Base-by-base conservation (phyloP, 2,797 vertebrate genomes). In the Pygocentrus nattereri region DNA sequence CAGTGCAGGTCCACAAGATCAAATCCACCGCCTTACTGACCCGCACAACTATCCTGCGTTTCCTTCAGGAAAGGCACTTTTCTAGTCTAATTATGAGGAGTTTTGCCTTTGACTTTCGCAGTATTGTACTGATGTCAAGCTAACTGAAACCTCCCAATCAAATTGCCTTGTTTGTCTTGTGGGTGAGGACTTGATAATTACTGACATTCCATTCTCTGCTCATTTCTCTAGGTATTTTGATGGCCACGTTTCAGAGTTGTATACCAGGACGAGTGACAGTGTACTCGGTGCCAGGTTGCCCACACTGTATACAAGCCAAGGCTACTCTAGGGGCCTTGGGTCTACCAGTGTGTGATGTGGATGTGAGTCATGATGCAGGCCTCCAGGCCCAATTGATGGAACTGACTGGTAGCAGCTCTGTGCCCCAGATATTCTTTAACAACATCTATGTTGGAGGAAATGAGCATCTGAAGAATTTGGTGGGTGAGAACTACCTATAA, bases 391-490 rank as follows among this genome's bases (percentile, higher is more conserved):
- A 75, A 21, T 83, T 95, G 86, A 91, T 92, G 88, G 84, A 91
- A 69, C 88, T 94, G 74, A 92, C 93, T 0, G 94, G 93, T 44
- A 88, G 88, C 74, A 89, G 80, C 85, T 89, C 93, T 0, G 92
- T 95, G 47, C 94, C 95, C 23, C 94, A 95, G 85, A 95, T 95
- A 85, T 95, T 94, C 88, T 95, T 95, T 67, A 95, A 95, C 87
- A 88, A 73, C 47, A 2, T 94, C 69, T 91, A 94, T 34, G 81
- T 95, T 0, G 94, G 94, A 19, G 93, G 93, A 38, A 93, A 92
- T 0, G 90, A 94, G 1, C 91, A 93, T 74, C 89, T 95, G 41
- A 89, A 92, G 84, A 94, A 92, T 82, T 13, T 95, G 92, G 94
- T 94, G 79, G 91, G 81, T 52, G 78, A 38, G 12, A 78, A 58